A percentile compares a stretch with the other conserved stretches of the same genome.
Evolutionary conservation across 2,888 invertebrate genomes (phyloP).

Genomic region (Graphium colonna): DNA sequence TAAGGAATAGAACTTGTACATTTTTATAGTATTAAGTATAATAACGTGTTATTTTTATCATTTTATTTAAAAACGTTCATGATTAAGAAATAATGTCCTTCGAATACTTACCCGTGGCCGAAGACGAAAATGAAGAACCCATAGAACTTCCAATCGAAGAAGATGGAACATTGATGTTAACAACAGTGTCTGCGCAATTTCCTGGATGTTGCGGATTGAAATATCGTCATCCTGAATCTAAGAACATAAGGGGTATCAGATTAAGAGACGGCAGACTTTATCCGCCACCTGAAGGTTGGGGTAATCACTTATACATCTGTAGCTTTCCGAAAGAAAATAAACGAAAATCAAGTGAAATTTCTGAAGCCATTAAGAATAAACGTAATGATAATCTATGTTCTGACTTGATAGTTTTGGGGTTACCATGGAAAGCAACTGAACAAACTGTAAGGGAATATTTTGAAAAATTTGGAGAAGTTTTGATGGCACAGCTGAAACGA

Average conservation of each 20-base stretch:
- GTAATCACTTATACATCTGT: slow-evolving; percentile 86
- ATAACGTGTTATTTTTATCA: slow-evolving; percentile 67
- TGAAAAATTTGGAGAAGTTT: slow-evolving; percentile 97
- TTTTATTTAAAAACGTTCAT: slow-evolving; percentile 66
- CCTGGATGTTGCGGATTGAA: slow-evolving; percentile 98
- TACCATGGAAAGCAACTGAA: slow-evolving; percentile 99
- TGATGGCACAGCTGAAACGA: slow-evolving; percentile 98
- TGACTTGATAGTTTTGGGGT: slow-evolving; percentile 98
- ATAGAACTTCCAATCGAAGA: slow-evolving; percentile 98
- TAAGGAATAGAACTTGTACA: slow-evolving; percentile 72
- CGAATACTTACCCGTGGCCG: slow-evolving; percentile 93
- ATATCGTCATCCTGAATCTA: slow-evolving; percentile 96
- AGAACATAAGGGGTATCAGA: slow-evolving; percentile 93
- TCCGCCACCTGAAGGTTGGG: slow-evolving; percentile 95
- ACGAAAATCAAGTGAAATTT: slow-evolving; percentile 94
- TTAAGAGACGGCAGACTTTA: slow-evolving; percentile 95
- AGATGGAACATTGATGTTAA: slow-evolving; percentile 94
- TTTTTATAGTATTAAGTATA: slow-evolving; percentile 72
- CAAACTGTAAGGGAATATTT: slow-evolving; percentile 98
- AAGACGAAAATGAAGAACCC: slow-evolving; percentile 98
- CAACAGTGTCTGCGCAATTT: slow-evolving; percentile 97
- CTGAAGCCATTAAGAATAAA: slow-evolving; percentile 93
- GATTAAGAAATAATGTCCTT: slow-evolving; percentile 78
- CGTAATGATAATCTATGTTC: slow-evolving; percentile 96
- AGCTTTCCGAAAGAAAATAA: slow-evolving; percentile 96